phyloP scores from a whole-genome alignment of 2,113 vertebrate genomes.

The Nothoprocta pentlandii region DNA sequence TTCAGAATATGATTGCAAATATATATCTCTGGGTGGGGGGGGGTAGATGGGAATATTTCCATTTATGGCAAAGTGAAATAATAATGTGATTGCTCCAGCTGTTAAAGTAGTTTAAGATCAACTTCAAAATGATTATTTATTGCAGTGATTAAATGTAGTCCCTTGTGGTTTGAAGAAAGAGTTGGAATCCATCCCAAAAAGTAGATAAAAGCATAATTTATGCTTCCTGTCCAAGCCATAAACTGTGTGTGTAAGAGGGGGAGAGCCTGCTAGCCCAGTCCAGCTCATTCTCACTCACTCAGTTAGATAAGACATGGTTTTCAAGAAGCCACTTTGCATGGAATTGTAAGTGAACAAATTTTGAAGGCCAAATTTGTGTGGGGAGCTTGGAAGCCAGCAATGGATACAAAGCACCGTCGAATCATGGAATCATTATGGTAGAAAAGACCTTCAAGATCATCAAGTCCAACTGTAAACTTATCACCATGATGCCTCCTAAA shows the following conservation, averaged over 20 bases:
- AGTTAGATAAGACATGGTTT: background rate
- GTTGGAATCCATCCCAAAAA: background rate
- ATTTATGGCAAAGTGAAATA: background rate
- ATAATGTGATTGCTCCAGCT: conserved; percentile 8
- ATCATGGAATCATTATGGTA: too few relatives aligned
- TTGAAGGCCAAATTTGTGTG: background rate
- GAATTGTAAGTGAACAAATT: background rate
- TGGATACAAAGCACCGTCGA: background rate
- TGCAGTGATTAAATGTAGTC: background rate
- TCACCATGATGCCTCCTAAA: too few relatives aligned
- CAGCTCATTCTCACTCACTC: background rate
- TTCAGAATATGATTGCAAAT: background rate
- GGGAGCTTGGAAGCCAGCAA: background rate
- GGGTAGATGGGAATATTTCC: background rate
- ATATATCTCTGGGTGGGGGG: background rate
- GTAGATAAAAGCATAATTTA: background rate
- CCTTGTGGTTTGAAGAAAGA: background rate
- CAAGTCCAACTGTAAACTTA: too few relatives aligned
- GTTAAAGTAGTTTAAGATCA: conserved; percentile 42
- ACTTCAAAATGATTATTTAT: conserved; percentile 9
- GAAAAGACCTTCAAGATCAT: too few relatives aligned
- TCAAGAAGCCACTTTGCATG: background rate
- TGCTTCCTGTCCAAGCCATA: background rate
- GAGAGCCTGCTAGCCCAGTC: background rate
- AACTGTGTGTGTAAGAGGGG: background rate